phyloP scores from a whole-genome alignment of 2,797 vertebrate species.

The Myotis planiceps region DNA sequence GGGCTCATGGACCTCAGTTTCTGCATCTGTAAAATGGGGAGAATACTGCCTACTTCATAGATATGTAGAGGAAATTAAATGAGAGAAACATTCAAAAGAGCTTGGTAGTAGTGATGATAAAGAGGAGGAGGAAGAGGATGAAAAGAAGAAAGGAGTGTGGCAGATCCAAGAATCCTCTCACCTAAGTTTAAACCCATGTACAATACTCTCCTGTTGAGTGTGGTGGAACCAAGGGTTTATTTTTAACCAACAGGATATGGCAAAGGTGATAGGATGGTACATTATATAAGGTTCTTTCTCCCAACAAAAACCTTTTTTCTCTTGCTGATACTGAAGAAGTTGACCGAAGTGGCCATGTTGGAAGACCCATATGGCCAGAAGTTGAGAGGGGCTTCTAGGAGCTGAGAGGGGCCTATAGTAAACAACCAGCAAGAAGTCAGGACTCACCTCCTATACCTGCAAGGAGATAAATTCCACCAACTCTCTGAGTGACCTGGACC shows the following conservation, averaged over 20 bases:
- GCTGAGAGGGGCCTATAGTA: not conserved
- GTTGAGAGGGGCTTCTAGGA: not conserved
- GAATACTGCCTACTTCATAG: not conserved
- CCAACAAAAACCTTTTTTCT: not conserved
- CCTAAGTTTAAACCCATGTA: not conserved
- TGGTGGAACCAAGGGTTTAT: not conserved
- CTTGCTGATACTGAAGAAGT: not conserved
- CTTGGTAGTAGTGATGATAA: not conserved
- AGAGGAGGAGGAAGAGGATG: not conserved
- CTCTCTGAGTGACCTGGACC: not conserved
- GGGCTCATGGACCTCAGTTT: not conserved
- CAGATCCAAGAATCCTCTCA: fast-evolving
- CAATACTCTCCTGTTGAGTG: fast-evolving
- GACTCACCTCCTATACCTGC: not conserved
- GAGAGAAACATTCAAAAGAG: not conserved
- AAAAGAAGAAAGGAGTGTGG: not conserved
- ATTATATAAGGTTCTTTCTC: not conserved
- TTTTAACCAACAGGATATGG: not conserved
- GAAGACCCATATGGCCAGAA: not conserved
- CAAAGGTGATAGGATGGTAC: not conserved
- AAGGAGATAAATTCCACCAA: not conserved
- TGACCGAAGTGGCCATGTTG: too few species aligned
- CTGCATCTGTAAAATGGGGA: not conserved
- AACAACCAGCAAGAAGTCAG: not conserved
- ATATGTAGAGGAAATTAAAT: not conserved